A percentile compares a stretch with the other conserved stretches of the same genome.
Evolutionary conservation across 1,140 invertebrate species (phyloP).

Genomic region (Globodera rostochiensis): DNA sequence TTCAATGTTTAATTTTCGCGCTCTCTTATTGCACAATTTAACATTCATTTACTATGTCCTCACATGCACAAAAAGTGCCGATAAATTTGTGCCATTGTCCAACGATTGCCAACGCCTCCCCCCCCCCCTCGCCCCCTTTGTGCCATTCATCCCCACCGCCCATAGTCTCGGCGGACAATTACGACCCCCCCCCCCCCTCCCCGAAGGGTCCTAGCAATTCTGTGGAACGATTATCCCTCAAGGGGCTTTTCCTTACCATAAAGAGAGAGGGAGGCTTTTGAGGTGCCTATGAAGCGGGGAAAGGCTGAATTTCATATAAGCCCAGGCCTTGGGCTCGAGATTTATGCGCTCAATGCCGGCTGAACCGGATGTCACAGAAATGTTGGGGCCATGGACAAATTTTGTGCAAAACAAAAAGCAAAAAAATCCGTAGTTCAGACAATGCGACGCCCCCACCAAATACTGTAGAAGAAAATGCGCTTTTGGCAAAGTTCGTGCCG

Average conservation of each 20-base stretch:
- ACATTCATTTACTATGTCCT: no score
- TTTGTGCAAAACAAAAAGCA: no score
- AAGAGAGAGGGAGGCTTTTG: no score
- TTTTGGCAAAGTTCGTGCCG: not conserved
- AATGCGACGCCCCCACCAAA: not conserved
- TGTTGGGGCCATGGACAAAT: not conserved
- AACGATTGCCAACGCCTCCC: no score
- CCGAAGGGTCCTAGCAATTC: no score
- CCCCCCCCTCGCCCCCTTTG: not conserved
- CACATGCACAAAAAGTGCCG: no score
- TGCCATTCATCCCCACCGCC: not conserved
- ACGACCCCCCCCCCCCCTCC: not conserved
- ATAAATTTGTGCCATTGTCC: no score
- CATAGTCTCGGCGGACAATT: not conserved
- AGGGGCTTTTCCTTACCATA: no score
- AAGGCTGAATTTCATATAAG: not conserved
- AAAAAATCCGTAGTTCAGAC: no score
- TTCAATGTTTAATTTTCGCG: no score
- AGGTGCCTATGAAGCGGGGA: not conserved
- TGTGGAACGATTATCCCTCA: not conserved
- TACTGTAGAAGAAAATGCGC: not conserved
- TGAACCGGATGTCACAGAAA: not conserved
- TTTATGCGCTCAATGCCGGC: not conserved
- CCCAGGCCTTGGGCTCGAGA: not conserved
- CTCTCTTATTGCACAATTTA: no score